phyloP scores from a whole-genome alignment of 2,888 invertebrate genomes.

The Amblyjoppa proteus region DNA sequence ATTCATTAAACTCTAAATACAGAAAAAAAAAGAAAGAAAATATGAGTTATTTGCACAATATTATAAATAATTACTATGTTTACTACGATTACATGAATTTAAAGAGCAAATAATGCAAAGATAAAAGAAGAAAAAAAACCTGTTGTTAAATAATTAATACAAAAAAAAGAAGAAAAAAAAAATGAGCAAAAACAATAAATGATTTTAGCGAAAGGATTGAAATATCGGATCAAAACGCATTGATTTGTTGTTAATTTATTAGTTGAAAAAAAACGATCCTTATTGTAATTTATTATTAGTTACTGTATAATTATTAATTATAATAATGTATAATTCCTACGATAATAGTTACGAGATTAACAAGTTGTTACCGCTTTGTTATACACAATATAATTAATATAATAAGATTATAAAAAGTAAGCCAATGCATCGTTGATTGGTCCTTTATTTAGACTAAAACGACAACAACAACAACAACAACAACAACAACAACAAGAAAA shows the following conservation, averaged over 20 bases:
- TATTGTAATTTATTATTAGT: conserved; percentile 78
- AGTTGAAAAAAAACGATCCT: conserved; percentile 75
- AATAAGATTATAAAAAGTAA: conserved; percentile 81
- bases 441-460: conserved; percentile 79
- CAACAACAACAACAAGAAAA: conserved; percentile 22
- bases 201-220: conserved; percentile 74
- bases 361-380: conserved; percentile 85
- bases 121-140: conserved; percentile 71
- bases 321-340: conserved; percentile 83
- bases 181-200: conserved; percentile 75
- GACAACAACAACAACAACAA: conserved; percentile 40
- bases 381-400: conserved; percentile 85
- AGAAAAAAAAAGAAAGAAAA: conserved; percentile 71
- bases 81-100: conserved; percentile 80
- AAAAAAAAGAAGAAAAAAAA: conserved; percentile 67
- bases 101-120: conserved; percentile 79
- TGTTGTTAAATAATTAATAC: conserved; percentile 72
- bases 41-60: conserved; percentile 84
- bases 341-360: conserved; percentile 84
- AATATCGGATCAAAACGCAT: conserved; percentile 76
- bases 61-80: conserved; percentile 83
- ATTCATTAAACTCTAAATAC: conserved; percentile 79
- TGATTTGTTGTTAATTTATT: conserved; percentile 63
- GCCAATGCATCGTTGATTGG: conserved; percentile 83
- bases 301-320: conserved; percentile 76